Percentiles rank a stretch among this genome's conserved stretches.
Conservation (phyloP, 2,888 invertebrate species). For the Parapristionchus giblindavisi region DNA sequence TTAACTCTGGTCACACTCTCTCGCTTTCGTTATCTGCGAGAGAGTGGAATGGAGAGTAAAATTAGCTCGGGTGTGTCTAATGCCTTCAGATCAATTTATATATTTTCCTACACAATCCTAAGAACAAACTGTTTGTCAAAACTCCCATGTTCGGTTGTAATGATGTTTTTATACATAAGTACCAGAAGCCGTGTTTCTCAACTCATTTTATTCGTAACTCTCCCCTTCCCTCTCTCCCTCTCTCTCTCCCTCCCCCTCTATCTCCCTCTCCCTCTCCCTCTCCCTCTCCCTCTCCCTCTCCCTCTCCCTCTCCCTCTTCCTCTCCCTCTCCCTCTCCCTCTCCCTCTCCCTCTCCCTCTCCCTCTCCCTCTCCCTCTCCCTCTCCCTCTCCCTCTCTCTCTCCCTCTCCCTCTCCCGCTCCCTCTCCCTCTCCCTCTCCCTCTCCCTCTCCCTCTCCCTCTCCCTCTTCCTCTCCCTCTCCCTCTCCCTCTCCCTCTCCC, state of each 20-base stretch:
- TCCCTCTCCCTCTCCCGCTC: neutral
- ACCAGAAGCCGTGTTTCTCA: too few species aligned
- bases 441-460: neutral
- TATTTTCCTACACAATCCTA: too few species aligned
- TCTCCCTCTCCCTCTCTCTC: neutral
- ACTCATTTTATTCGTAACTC: too few species aligned
- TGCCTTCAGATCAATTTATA: too few species aligned
- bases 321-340: neutral
- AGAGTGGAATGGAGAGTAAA: too few species aligned
- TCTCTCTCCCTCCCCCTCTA: neutral
- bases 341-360: neutral
- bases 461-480: neutral
- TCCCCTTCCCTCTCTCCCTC: neutral
- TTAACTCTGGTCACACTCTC: too few species aligned
- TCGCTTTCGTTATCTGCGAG: too few species aligned
- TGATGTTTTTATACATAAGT: too few species aligned
- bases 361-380: neutral
- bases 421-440: neutral
- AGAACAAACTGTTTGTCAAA: too few species aligned
- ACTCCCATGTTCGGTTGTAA: too few species aligned
- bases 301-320: slow-evolving; percentile 4
- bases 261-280: neutral
- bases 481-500: slow-evolving; percentile 11
- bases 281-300: slow-evolving; percentile 3
- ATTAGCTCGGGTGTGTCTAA: too few species aligned